A percentile compares a stretch with the other conserved stretches of the same genome.
phyloP scores from a whole-genome alignment of 2,113 vertebrate species.

The Malurus elegans region DNA sequence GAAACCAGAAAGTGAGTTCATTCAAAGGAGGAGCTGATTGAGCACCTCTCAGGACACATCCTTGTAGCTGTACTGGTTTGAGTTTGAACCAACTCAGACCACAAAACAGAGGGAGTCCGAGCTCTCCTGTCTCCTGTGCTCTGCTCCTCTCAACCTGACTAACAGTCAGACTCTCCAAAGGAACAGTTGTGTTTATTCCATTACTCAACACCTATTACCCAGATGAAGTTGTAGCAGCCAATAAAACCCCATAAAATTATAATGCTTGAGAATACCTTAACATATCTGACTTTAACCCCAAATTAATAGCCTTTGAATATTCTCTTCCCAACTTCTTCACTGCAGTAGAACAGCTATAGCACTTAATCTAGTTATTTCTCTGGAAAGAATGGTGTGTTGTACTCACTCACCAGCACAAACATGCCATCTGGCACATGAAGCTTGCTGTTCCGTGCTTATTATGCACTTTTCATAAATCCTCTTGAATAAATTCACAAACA shows the following conservation, averaged over 20 bases:
- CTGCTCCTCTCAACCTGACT: not conserved
- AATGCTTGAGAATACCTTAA: not conserved
- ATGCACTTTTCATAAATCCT: not conserved
- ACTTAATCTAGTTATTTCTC: not conserved
- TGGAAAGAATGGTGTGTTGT: not conserved
- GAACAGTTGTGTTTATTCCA: not conserved
- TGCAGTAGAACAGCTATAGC: not conserved
- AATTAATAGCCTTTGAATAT: not conserved
- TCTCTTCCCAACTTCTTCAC: not conserved
- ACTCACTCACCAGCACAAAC: not conserved
- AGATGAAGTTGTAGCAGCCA: not conserved
- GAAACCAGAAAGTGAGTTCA: not conserved
- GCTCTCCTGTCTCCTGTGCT: not conserved
- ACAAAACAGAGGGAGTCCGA: not conserved
- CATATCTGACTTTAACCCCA: not conserved
- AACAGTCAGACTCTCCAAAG: not conserved
- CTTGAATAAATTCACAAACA: not conserved
- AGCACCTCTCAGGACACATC: not conserved
- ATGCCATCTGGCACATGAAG: conserved; percentile 17
- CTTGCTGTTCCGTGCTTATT: not conserved
- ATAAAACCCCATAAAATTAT: not conserved
- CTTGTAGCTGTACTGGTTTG: not conserved
- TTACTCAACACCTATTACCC: not conserved
- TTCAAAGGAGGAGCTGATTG: not conserved
- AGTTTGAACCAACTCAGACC: not conserved